Evolutionary conservation across 2,888 invertebrate genomes (phyloP), one percentile per base, ranked within the genome.

Genomic region (Hemicrepidius hirtus): DNA sequence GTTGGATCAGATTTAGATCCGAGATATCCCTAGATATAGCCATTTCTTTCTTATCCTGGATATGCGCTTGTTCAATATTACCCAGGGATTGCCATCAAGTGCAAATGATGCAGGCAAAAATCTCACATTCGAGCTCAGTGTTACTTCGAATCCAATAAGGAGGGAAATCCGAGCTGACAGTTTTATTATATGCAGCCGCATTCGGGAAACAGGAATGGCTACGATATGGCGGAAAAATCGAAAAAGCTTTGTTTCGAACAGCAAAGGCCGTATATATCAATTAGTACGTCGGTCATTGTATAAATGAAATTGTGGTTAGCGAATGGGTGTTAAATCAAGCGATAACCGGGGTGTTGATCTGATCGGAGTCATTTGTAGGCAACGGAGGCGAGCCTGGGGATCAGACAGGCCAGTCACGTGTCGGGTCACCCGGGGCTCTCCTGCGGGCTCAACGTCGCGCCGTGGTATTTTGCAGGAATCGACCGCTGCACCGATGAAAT

Each of bases 291-390:
- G 28, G 55, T 57, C 44, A 37, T 62, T 28, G 28, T 66, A 66
- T 66, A 66, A 66, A 66, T 55, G 66, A 66, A 66, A 66, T 66
- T 66, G 66, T 57, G 66, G 66, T 66, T 66, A 57, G 55, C 57
- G 50, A 66, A 66, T 66, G 55, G 55, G 66, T 50, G 75, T 75
- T 73, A 75, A 75, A 75, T 75, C 73, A 73, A 63, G 65, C 70
- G 71, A 73, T 73, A 75, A 75, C 67, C 73, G 73, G 67, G 71
- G 73, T 73, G 75, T 72, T 71, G 71, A 75, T 72, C 72, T 69
- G 72, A 75, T 75, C 71, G 59, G 49, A 60, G 70, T 75, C 71
- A 75, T 75, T 75, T 71, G 75, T 75, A 75, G 71, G 68, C 75
- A 65, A 57, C 65, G 28, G 57, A 57, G 57, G 67, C 53, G 37